Evolutionary conservation across 2,888 invertebrate species (phyloP).

Genomic region (Campoplex capitator): DNA sequence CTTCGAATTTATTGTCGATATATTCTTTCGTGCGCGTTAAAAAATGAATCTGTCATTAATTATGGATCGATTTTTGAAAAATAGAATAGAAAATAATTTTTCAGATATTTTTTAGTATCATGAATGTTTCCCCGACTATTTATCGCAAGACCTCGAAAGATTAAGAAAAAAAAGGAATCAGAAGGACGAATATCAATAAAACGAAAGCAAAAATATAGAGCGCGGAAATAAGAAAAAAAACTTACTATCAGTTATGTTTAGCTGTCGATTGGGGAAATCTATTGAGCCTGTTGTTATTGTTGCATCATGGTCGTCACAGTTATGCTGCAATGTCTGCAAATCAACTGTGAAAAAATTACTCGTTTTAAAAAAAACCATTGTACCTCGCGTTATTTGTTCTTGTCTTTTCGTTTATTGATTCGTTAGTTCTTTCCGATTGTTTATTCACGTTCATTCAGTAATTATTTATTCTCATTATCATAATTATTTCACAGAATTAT

Average conservation of each 20-base stretch:
- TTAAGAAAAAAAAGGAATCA: not conserved
- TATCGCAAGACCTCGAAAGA: not conserved
- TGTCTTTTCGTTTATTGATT: not conserved
- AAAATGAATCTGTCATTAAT: not conserved
- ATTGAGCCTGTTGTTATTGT: not conserved
- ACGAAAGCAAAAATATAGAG: not conserved
- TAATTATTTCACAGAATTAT: not conserved
- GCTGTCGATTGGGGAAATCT: not conserved
- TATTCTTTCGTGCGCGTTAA: not conserved
- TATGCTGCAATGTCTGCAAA: not conserved
- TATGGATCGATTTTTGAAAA: not conserved
- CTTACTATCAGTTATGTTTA: not conserved
- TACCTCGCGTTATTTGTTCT: not conserved
- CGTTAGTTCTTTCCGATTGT: not conserved
- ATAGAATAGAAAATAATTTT: not conserved
- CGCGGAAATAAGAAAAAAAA: not conserved
- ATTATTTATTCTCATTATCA: not conserved
- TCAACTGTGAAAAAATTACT: not conserved
- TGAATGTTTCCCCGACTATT: not conserved
- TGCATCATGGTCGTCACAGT: not conserved
- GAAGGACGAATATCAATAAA: not conserved
- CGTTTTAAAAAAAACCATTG: not conserved
- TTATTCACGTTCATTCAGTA: not conserved
- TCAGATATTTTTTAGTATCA: not conserved
- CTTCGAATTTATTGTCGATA: slow-evolving; percentile 2